These are phyloP conservation scores for Cotesia congregata DNA, from an alignment of 2,888 invertebrate genomes.

Conservation along the genomic window DNA sequence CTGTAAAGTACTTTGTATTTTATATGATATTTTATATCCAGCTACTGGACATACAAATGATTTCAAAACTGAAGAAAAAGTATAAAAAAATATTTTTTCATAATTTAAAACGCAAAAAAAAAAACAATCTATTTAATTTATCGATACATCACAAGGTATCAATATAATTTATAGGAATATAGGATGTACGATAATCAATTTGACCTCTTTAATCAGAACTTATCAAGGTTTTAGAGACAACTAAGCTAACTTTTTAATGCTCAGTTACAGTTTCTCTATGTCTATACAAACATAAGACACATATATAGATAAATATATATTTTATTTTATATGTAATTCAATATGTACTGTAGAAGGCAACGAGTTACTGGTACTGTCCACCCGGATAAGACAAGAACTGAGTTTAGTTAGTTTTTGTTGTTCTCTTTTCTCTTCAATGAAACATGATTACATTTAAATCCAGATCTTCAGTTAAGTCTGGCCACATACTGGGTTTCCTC, in stretches of 20 bases:
- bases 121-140: neutral
- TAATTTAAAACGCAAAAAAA: no score
- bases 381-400: neutral
- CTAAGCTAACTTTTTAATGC: neutral
- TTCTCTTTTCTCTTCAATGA: conserved; percentile 24
- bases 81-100: conserved; percentile 20
- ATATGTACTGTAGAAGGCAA: conserved; percentile 7
- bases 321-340: conserved; percentile 21
- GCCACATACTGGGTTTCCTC: conserved; percentile 3
- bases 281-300: neutral
- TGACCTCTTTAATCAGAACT: conserved; percentile 36
- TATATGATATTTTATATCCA: conserved; percentile 35
- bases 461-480: neutral
- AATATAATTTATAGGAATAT: no score
- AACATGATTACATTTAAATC: conserved; percentile 27
- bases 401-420: conserved; percentile 20
- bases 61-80: conserved; percentile 25
- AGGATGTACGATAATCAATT: conserved; percentile 29
- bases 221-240: conserved; percentile 32
- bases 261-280: neutral
- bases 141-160: neutral
- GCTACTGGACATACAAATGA: neutral
- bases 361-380: conserved; percentile 15
- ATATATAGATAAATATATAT: no score
- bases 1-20: conserved; percentile 59